phyloP scores from a whole-genome alignment of 2,113 vertebrate species.

The Leptocoma aspasia region DNA sequence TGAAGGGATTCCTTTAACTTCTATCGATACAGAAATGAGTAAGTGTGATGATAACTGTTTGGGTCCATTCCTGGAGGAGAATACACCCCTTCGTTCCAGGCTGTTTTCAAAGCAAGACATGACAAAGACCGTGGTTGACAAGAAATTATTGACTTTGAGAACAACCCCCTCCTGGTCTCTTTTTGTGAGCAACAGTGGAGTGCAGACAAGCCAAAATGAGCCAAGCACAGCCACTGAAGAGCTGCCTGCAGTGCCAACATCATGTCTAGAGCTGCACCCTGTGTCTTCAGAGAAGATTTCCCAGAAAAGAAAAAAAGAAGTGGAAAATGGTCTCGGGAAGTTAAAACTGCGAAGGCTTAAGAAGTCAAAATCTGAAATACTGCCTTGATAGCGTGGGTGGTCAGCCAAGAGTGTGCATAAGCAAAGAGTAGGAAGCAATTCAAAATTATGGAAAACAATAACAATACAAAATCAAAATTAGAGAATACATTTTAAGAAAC shows the following conservation, averaged over 20 bases:
- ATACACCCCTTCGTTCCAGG: conserved; percentile 60
- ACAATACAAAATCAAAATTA: neutral
- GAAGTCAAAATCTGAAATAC: conserved; percentile 38
- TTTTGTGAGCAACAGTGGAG: conserved; percentile 68
- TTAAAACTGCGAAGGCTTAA: conserved; percentile 76
- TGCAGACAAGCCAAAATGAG: conserved; percentile 72
- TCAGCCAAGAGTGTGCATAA: neutral
- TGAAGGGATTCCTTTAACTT: conserved; percentile 60
- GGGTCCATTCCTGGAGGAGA: conserved; percentile 49
- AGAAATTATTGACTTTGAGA: conserved; percentile 76
- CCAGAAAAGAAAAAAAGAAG: conserved; percentile 64
- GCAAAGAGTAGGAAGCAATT: neutral
- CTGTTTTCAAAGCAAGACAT: conserved; percentile 70
- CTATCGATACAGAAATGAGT: neutral
- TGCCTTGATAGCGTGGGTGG: neutral
- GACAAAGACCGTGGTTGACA: conserved; percentile 70
- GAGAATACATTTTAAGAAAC: neutral
- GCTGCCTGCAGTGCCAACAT: conserved; percentile 68
- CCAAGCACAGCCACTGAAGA: conserved; percentile 71
- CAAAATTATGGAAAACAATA: neutral
- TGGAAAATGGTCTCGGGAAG: conserved; percentile 70
- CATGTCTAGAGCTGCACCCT: conserved; percentile 61
- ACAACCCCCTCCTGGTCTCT: conserved; percentile 68
- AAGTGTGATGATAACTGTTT: conserved; percentile 17
- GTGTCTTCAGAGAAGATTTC: conserved; percentile 41